Base-by-base conservation (phyloP, 2,113 vertebrate genomes). In the Mirounga angustirostris region DNA sequence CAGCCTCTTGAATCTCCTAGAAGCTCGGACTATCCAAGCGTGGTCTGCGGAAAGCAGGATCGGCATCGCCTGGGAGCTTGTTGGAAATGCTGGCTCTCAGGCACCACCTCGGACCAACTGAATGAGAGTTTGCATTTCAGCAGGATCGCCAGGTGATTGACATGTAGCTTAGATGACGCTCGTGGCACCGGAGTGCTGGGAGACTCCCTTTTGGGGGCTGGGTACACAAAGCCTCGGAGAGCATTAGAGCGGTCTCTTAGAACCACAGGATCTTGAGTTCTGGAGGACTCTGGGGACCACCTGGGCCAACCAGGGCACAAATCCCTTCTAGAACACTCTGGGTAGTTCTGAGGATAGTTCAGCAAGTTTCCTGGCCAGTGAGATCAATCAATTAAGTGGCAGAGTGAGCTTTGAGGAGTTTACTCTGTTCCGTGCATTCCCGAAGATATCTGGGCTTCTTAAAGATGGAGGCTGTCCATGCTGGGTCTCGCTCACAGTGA, bases 401-500 rank as follows among this genome's bases (percentile, higher is more conserved):
- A 30, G 36, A 63, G 26, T 5, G 78, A 81, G 63, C 43, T 40
- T 26, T 19, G 22, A 8, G 24, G 83, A 67, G 28, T 3, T 56
- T 24, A 74, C 61, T 65, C 46, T 3, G 18, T 50, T 63, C 86
- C 16, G 83, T 28, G 40, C 28, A 8, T 40, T 43, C 65, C 65
- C 54, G 65, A 24, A 67, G 82, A 83, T 16, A n/a, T 0, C 74
- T 6, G 26, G 36, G 93, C 13, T 92, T 95, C 33, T 58, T 33
- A 61, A 65, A 81, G 46, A 67, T 1, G 33, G 78, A 67, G 74
- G 13, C 28, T 50, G 69, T 63, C 58, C 7, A 4, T 0, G 59
- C 30, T 0, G 0, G 61, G 0, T 43, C 15, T n/a, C 26, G 4
- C 16, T 82, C 65, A 36, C 8, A 14, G 76, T 11, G 79, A 65